Base-by-base conservation (phyloP, 2,113 vertebrate genomes). In the Panthera uncia region DNA sequence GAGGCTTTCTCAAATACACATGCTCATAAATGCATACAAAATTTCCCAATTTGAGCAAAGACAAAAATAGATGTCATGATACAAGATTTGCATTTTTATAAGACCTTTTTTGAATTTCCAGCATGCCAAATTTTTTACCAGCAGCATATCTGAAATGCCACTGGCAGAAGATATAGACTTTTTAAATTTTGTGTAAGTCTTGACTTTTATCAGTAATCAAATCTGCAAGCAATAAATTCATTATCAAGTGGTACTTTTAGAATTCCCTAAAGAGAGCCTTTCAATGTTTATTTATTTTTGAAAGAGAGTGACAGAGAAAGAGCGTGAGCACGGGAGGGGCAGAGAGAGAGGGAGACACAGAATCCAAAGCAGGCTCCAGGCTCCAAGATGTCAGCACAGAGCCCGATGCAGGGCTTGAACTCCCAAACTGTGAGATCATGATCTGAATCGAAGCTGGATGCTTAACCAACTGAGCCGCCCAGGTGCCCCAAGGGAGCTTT, bases 161-260 rank as follows among this genome's bases (percentile, higher is more conserved):
- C 0, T 12, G n/a, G 15, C 15, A 91, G 31, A 68, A 16, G 29
- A 25, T 16, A 31, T 12, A 55, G 73, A 63, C 61, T 82, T 95
- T 87, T 25, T 19, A 23, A 55, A 94, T 63, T 50, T 55, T 50
- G 33, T 55, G 11, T 14, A 55, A 6, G 76, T 69, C 69, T 73
- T 80, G 82, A 18, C 81, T 94, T 84, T 86, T 83, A 69, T 13
- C 36, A 87, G 83, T 68, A 69, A 69, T 82, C 55, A 96, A 55
- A 86, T 69, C 14, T 87, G 6, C 9, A 78, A 83, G 71, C 27
- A 52, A 61, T 48, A 78, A 50, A 86, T 52, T 93, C 36, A 93
- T 33, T 33, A 71, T 61, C 31, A 80, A 81, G 16, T 63, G 31
- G 15, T 55, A 88, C 29, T 71, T 63, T 27, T 41, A 89, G 21